These are phyloP conservation scores for Naso thynnoides DNA, from an alignment of 2,797 vertebrate species.

Conservation along the genomic window DNA sequence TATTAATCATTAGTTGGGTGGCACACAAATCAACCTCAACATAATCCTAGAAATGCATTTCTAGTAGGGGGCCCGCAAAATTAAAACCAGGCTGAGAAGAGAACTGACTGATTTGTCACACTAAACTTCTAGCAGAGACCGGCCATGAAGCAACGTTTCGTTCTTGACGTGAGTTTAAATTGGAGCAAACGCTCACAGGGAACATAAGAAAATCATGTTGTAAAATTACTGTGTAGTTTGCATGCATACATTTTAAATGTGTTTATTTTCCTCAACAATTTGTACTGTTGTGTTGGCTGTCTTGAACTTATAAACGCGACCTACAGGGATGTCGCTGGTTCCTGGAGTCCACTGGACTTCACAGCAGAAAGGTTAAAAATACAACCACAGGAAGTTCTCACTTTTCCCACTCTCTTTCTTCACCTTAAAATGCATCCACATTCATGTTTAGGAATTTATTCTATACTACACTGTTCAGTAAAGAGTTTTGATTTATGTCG, in stretches of 20 bases:
- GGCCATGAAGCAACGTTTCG: neutral
- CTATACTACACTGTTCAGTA: neutral
- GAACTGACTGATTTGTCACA: constrained; percentile 1
- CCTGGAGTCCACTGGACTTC: neutral
- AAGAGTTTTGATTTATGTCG: neutral
- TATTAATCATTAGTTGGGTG: constrained; percentile 28
- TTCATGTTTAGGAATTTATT: neutral
- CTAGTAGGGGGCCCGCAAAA: neutral
- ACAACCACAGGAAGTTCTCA: neutral
- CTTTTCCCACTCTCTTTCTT: neutral
- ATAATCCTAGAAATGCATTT: constrained; percentile 9
- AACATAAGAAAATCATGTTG: neutral
- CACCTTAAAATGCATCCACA: neutral
- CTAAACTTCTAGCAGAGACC: neutral
- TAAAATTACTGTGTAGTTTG: neutral
- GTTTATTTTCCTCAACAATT: neutral
- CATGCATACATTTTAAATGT: neutral
- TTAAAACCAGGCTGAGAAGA: neutral
- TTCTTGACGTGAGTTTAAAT: neutral
- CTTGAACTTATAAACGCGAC: no score
- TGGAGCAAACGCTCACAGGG: neutral
- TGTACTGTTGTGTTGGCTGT: no score
- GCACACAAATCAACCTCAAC: neutral
- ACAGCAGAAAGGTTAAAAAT: neutral
- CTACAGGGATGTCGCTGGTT: no score